Base-by-base conservation (phyloP, 53 echinoderm and acorn worm genomes). In the Paracentrotus lividus region DNA sequence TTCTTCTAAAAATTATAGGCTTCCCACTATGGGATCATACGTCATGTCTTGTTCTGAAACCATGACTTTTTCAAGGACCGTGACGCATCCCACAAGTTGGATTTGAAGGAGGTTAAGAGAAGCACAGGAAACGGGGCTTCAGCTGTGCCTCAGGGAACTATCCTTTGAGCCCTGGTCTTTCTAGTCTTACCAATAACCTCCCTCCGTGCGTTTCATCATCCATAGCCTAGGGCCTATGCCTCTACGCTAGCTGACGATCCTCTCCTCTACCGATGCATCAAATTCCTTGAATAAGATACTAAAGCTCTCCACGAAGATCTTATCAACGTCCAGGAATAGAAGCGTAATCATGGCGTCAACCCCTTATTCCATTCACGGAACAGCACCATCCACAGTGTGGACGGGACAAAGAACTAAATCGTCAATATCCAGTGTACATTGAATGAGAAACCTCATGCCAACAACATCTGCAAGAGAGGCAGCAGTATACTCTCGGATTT, bases 361-460 rank as follows among this genome's bases (percentile, higher is more conserved):
- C 56, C 87, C 34, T 27, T 56, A 52, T 26, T 85, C 85, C 85
- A 85, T 85, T 49, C 85, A 45, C 53, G 85, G 85, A 54, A 85
- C 85, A 85, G 85, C 85, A 85, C 85, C n/a, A n/a, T 85, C 53
- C 53, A 54, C 51, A 85, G 3, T n/a, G 85, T 85, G 43, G 85
- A 85, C 27, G 85, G 53, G 85, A 54, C 85, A 85, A 85, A 85
- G 49, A 52, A 85, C n/a, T 49, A n/a, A 45, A 54, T 52, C 85
- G 26, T 85, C 85, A 85, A 52, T 27, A 52, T 85, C 49, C 85
- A 85, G 51, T 4, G 23, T 26, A 85, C 29, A 52, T 54, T 85
- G n/a, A 85, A 85, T 21, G 51, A 54, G 85, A 85, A 85, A 85
- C n/a, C n/a, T n/a, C n/a, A n/a, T n/a, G n/a, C n/a, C n/a, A n/a